A percentile compares a stretch with the other conserved stretches of the same genome.
Evolutionary conservation across 2,113 vertebrate genomes (phyloP).

Genomic region (Thryonomys swinderianus): DNA sequence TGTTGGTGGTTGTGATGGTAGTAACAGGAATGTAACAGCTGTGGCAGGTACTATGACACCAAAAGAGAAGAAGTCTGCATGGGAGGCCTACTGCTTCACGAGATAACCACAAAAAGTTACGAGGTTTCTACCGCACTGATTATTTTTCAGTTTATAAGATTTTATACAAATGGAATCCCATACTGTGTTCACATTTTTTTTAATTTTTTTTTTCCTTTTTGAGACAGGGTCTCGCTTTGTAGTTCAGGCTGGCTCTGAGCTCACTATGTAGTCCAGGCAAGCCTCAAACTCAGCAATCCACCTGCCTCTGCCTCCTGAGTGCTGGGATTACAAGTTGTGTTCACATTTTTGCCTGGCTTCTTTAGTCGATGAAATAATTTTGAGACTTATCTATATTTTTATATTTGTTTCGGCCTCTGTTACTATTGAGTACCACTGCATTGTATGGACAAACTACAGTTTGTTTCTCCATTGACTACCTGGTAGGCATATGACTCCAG

Average conservation of each 20-base stretch:
- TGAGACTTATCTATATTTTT: background rate
- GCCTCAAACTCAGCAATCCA: too few species aligned
- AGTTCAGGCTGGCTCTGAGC: too few species aligned
- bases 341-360: background rate
- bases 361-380: background rate
- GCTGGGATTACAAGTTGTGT: too few species aligned
- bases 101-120: background rate
- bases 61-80: background rate
- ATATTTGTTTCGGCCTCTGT: background rate
- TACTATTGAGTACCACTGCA: background rate
- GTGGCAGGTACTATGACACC: background rate
- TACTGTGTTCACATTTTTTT: background rate
- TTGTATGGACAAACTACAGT: background rate
- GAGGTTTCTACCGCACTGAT: background rate
- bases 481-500: background rate
- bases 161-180: background rate
- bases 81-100: background rate
- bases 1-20: background rate
- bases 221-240: too few species aligned
- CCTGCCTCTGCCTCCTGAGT: too few species aligned
- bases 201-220: too few species aligned
- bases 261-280: too few species aligned
- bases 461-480: background rate
- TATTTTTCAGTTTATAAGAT: background rate
- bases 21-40: background rate